Conservation (phyloP, 2,113 vertebrate genomes). For the Oreochromis tanganicae region DNA sequence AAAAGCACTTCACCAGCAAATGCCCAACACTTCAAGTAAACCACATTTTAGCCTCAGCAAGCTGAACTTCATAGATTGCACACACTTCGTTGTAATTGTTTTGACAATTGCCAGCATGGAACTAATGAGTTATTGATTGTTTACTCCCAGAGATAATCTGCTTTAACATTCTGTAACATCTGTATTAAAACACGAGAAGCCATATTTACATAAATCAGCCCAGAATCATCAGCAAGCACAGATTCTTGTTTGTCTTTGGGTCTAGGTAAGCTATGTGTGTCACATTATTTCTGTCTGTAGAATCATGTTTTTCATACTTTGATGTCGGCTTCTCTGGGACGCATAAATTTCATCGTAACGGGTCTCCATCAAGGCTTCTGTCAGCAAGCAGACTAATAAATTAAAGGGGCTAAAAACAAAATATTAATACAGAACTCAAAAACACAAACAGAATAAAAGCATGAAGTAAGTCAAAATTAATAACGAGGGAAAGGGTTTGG, state of each 20-base stretch:
- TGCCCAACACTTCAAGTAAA: conserved; percentile 57
- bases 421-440: conserved; percentile 45
- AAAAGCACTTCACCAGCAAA: conserved; percentile 20
- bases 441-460: conserved; percentile 45
- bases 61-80: conserved; percentile 28
- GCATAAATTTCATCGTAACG: conserved; percentile 22
- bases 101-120: conserved; percentile 20
- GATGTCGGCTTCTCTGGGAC: conserved; percentile 19
- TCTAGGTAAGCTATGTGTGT: neutral
- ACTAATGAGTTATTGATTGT: conserved; percentile 56
- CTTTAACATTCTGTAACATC: conserved; percentile 38
- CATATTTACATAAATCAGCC: conserved; percentile 41
- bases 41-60: neutral
- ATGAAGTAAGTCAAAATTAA: conserved; percentile 34
- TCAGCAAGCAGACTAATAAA: conserved; percentile 65
- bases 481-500: neutral
- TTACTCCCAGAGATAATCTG: conserved; percentile 42
- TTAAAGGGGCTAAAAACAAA: conserved; percentile 63
- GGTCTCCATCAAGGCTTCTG: conserved; percentile 42
- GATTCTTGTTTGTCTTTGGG: conserved; percentile 28
- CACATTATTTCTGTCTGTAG: conserved; percentile 10
- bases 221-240: neutral
- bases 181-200: conserved; percentile 39
- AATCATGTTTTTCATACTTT: conserved; percentile 33
- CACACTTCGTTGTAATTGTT: conserved; percentile 20